Evolutionary conservation across 1,140 invertebrate species (phyloP).

Genomic region (Panonychus citri): DNA sequence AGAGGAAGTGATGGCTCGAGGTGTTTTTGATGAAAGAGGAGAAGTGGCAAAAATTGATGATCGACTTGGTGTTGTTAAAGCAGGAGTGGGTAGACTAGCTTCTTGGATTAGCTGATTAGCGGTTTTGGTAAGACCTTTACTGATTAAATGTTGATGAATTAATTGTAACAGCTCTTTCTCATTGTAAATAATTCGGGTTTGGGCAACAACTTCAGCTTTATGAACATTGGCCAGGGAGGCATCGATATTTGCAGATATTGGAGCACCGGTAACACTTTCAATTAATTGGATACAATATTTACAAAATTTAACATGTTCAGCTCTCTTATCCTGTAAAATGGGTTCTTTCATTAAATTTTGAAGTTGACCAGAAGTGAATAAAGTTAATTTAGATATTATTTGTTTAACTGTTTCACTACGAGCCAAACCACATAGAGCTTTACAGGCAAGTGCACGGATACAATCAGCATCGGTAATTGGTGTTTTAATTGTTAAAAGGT

Average conservation of each 20-base stretch:
- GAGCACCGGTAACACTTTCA: conserved; percentile 70
- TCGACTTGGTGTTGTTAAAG: background rate
- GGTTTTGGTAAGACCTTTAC: conserved; percentile 41
- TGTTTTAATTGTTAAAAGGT: conserved; percentile 64
- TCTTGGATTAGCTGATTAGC: conserved; percentile 49
- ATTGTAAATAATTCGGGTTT: conserved; percentile 80
- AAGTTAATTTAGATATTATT: conserved; percentile 80
- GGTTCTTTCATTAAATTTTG: conserved; percentile 83
- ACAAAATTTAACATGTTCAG: conserved; percentile 85
- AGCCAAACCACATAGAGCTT: conserved; percentile 66
- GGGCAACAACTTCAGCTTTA: conserved; percentile 70
- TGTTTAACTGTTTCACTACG: conserved; percentile 72
- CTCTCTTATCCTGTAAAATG: conserved; percentile 74
- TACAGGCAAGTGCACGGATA: conserved; percentile 66
- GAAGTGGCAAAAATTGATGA: background rate
- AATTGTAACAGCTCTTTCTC: conserved; percentile 73
- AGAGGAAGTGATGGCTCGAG: background rate
- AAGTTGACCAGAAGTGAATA: conserved; percentile 77
- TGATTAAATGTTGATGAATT: conserved; percentile 62
- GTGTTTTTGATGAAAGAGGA: background rate
- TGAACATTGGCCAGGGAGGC: conserved; percentile 55
- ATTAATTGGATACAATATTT: conserved; percentile 77
- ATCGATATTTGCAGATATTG: conserved; percentile 48
- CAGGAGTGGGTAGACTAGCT: conserved; percentile 31
- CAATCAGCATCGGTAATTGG: conserved; percentile 91